Evolutionary conservation across 2,888 invertebrate species (phyloP), one percentile per base, ranked within the genome.

Genomic region (Agrochola lota): DNA sequence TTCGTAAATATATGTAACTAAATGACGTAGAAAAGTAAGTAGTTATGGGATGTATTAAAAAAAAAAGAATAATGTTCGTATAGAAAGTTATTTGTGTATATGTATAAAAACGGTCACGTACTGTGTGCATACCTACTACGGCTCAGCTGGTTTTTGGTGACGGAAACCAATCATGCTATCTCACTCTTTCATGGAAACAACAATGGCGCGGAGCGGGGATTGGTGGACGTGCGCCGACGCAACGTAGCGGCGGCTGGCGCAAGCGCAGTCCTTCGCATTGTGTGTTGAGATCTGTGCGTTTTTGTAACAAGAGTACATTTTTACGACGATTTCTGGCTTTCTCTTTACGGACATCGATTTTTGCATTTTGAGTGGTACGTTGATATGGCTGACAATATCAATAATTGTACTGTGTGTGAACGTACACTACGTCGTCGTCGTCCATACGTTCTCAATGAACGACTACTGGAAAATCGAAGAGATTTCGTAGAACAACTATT

Each of bases 381-480:
- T 74, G 66, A 67, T 59, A 74, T 74, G 67, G 74, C 66, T 67
- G 74, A 74, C 74, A 59, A 59, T 71, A 70, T 70, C 43, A 70
- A 73, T 73, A 74, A 64, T 74, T 74, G 74, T 74, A 23, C 67
- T 74, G 59, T 59, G 74, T 74, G 74, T 74, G 67, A 67, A 67
- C 67, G 64, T 73, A 64, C 72, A 52, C 72, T 73, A 55, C 72
- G 64, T 73, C 64, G 72, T 64, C 72, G 57, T 73, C 72, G 72
- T 73, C 72, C 49, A 73, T 73, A 73, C 64, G 72, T 73, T 73
- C 64, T 66, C 64, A 64, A 64, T 73, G 72, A 73, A 73, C 72
- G 72, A 49, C 26, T 73, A 73, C 64, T 73, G 72, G 72, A 64
- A 59, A 69, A 35, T 69, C 55, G 69, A 69, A 69, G 69, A 69